Conservation (phyloP, 2,797 vertebrate species). For the Alectoris magna region DNA sequence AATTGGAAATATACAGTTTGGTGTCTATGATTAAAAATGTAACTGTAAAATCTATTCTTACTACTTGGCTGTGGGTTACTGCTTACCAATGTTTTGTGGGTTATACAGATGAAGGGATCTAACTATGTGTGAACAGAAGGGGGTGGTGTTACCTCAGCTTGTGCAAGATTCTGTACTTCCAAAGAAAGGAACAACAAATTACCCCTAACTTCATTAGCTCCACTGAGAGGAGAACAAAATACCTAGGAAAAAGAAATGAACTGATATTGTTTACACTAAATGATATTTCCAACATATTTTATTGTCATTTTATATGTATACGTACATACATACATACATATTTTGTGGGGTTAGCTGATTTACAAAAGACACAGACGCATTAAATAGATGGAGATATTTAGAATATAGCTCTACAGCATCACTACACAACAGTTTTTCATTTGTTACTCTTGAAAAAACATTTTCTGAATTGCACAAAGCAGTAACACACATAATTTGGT, state of each 20-base stretch:
- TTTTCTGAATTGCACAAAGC: background rate
- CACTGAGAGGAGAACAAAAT: conserved; percentile 3
- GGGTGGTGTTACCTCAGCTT: conserved; percentile 80
- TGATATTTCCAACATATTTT: background rate
- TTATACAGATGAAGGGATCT: background rate
- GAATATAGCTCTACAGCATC: background rate
- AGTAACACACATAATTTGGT: background rate
- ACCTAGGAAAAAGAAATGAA: background rate
- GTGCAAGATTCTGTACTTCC: background rate
- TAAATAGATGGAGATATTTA: background rate
- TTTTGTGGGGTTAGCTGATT: background rate
- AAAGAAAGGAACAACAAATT: background rate
- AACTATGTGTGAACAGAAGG: conserved; percentile 77
- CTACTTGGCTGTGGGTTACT: background rate
- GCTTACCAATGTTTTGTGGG: background rate
- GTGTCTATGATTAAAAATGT: background rate
- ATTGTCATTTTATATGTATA: background rate
- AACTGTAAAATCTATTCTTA: background rate
- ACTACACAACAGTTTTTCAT: background rate
- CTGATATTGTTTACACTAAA: background rate
- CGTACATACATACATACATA: too few species aligned
- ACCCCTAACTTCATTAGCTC: background rate
- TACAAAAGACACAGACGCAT: background rate
- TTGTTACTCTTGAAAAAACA: background rate
- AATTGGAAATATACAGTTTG: background rate